Base-by-base conservation (phyloP, 2,888 invertebrate species). In the Pteria penguin region DNA sequence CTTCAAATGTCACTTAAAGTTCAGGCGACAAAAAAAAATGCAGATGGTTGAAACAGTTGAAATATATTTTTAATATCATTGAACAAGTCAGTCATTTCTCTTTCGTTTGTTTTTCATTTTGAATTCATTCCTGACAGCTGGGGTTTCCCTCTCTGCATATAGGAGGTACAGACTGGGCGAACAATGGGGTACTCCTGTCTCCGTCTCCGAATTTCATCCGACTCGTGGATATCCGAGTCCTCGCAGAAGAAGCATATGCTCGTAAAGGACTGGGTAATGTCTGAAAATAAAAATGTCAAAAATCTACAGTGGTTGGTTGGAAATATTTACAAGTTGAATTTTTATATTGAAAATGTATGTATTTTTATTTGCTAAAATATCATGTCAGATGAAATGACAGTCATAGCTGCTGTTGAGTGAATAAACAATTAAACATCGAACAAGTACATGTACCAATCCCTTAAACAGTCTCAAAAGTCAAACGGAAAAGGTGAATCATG, bases 201-300 rank as follows among this genome's bases (percentile, higher is more conserved):
- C 2, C 65, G 45, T 11, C 29, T 5, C 2, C 22, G 14, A 4
- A 72, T 32, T 1, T 72, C 65, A 11, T 72, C 58, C 8, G 32
- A 22, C 2, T 33, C 63, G 4, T 32, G 4, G 18, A 72, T 36
- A 8, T 72, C 66, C 5, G 18, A 2, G 36, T 72, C 72, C 2
- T 58, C 72, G 27, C 72, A 72, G 66, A 24, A 65, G 45, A 58
- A 66, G 31, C 72, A 72, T n/a, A 72, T 60, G 4, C 63, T 52
- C 8, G n/a, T 54, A 26, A 72, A 65, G 22, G 45, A 45, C 29
- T 63, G 63, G 29, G 62, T 52, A 8, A 72, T 57, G 57, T 45
- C 65, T 72, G 65, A 32, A 71, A 61, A 45, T n/a, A 65, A 61
- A 45, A 45, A 45, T 8, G 8, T 45, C n/a, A n/a, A 45, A 45